phyloP scores from a whole-genome alignment of 2,888 invertebrate species.

The Isotomurus palustris region DNA sequence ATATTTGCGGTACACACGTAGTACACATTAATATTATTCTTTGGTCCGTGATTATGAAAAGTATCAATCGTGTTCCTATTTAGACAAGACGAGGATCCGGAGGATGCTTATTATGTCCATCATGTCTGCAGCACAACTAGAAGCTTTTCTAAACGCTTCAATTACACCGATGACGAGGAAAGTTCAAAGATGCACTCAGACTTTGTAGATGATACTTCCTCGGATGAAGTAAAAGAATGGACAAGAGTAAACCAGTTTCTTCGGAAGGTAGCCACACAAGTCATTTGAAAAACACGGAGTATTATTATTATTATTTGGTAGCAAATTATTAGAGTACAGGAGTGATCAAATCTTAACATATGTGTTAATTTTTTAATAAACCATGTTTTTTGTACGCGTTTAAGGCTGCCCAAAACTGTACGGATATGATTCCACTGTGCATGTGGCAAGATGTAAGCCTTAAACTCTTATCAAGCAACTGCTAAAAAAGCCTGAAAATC shows the following conservation, averaged over 20 bases:
- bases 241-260: slow-evolving; percentile 6
- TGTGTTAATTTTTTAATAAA: too few relatives aligned
- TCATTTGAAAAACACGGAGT: too few relatives aligned
- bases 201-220: neutral
- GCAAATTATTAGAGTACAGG: too few relatives aligned
- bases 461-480: neutral
- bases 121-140: slow-evolving; percentile 20
- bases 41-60: neutral
- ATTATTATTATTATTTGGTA: too few relatives aligned
- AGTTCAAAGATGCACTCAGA: too few relatives aligned
- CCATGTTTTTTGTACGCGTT: slow-evolving; percentile 22
- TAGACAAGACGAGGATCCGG: neutral
- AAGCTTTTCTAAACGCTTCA: slow-evolving; percentile 20
- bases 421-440: slow-evolving; percentile 66
- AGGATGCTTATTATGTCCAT: slow-evolving; percentile 13
- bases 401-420: slow-evolving; percentile 71
- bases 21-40: neutral
- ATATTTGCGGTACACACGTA: slow-evolving; percentile 13
- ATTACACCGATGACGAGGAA: slow-evolving; percentile 9
- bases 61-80: neutral
- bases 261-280: slow-evolving; percentile 1
- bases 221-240: neutral
- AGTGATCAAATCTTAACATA: too few relatives aligned
- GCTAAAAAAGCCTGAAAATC: too few relatives aligned
- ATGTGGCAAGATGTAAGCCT: slow-evolving; percentile 56